Conservation (phyloP, 2,797 vertebrate genomes). For the Okamejei kenojei region DNA sequence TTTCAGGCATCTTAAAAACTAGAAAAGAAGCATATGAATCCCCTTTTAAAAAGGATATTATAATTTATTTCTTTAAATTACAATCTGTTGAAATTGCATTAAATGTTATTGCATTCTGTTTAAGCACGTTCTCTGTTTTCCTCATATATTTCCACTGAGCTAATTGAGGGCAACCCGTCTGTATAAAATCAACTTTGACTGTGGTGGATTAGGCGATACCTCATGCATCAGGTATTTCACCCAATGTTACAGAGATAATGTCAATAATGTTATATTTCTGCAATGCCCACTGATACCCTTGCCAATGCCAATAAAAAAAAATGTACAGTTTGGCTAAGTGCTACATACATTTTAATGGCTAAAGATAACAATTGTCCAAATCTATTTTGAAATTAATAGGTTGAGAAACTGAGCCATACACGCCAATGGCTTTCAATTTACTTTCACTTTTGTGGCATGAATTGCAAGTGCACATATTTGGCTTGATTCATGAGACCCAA, state of each 20-base stretch:
- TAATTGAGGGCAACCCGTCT: background rate
- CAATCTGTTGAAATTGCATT: background rate
- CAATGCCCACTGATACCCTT: background rate
- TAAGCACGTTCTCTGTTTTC: too few relatives aligned
- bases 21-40: too few relatives aligned
- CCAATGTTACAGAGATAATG: background rate
- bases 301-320: background rate
- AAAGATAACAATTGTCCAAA: background rate
- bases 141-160: background rate
- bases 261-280: background rate
- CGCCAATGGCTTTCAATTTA: too few relatives aligned
- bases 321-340: background rate
- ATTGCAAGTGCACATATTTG: too few relatives aligned
- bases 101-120: background rate
- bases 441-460: too few relatives aligned
- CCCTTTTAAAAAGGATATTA: background rate
- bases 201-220: background rate
- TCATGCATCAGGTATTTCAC: background rate
- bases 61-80: background rate
- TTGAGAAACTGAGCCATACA: too few relatives aligned
- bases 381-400: background rate
- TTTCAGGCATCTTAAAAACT: too few relatives aligned
- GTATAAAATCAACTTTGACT: background rate
- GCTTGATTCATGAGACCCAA: too few relatives aligned
- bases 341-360: background rate